Conservation (phyloP, 2,888 invertebrate species). For the Cabera pusaria region DNA sequence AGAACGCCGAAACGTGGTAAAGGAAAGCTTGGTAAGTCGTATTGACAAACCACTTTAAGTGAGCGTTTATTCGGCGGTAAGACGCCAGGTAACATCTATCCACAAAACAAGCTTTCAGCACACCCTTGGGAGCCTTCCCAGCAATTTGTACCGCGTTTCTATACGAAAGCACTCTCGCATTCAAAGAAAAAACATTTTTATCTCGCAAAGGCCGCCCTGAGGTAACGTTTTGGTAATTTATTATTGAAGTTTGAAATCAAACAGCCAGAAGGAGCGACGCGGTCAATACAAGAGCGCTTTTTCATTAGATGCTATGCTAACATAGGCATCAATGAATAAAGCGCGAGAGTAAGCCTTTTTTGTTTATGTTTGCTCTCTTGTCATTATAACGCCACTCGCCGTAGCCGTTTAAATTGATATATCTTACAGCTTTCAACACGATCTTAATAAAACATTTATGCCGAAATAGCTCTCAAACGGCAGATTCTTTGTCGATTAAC, state of each 20-base stretch:
- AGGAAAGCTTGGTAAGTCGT: constrained; percentile 56
- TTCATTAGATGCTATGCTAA: too few relatives aligned
- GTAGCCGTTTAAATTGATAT: too few relatives aligned
- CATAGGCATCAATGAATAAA: too few relatives aligned
- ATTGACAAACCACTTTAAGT: constrained; percentile 65
- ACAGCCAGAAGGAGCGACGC: too few relatives aligned
- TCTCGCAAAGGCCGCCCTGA: constrained; percentile 34
- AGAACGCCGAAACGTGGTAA: constrained; percentile 35
- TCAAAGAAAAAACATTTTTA: constrained; percentile 41
- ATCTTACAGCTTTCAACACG: too few relatives aligned
- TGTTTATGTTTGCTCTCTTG: too few relatives aligned
- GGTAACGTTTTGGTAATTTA: constrained; percentile 38
- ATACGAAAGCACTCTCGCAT: constrained; percentile 39
- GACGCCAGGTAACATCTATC: constrained; percentile 45
- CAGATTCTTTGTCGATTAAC: too few relatives aligned
- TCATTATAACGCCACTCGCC: too few relatives aligned
- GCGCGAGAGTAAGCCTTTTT: too few relatives aligned
- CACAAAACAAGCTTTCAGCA: constrained; percentile 46
- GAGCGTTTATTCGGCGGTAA: constrained; percentile 55
- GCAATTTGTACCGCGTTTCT: constrained; percentile 43
- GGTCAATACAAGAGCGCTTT: too few relatives aligned
- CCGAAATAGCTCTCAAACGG: too few relatives aligned
- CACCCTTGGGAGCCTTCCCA: constrained; percentile 43
- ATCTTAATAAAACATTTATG: too few relatives aligned
- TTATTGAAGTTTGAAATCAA: constrained; percentile 22